A percentile compares a stretch with the other conserved stretches of the same genome.
Evolutionary conservation across 2,113 vertebrate species (phyloP).

Genomic region (Cygnus buccinator): DNA sequence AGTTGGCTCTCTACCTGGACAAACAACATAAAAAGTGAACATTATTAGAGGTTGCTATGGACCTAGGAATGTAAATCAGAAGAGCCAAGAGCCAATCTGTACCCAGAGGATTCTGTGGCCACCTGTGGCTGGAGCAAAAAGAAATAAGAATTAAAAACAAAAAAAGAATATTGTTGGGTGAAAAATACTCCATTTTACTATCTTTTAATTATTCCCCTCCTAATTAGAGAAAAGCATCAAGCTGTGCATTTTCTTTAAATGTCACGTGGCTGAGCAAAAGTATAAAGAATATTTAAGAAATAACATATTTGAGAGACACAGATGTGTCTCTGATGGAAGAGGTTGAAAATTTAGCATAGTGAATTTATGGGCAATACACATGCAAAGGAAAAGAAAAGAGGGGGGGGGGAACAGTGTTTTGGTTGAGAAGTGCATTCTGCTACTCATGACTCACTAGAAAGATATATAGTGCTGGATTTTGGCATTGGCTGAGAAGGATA

Average conservation of each 20-base stretch:
- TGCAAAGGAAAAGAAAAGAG: not conserved
- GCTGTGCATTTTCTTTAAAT: conserved; percentile 14
- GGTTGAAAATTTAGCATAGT: not conserved
- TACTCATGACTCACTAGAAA: conserved; percentile 12
- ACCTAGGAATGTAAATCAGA: not conserved
- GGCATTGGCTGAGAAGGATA: conserved; percentile 39
- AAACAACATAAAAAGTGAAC: not conserved
- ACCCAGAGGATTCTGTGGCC: not conserved
- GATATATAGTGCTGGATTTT: conserved; percentile 25
- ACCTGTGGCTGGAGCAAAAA: not conserved
- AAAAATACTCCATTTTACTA: not conserved
- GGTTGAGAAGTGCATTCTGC: not conserved
- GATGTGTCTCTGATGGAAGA: not conserved
- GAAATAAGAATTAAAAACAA: not conserved
- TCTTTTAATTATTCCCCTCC: not conserved
- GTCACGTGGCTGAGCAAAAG: not conserved
- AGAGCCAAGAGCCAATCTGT: not conserved
- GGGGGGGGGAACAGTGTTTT: not conserved
- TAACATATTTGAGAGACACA: not conserved
- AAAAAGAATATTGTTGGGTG: not conserved
- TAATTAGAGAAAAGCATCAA: not conserved
- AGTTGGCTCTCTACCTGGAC: not conserved
- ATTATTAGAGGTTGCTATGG: not conserved
- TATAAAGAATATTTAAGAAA: not conserved
- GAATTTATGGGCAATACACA: conserved; percentile 37